Conservation (phyloP, 2,888 invertebrate species). For the Schizotus pectinicornis region DNA sequence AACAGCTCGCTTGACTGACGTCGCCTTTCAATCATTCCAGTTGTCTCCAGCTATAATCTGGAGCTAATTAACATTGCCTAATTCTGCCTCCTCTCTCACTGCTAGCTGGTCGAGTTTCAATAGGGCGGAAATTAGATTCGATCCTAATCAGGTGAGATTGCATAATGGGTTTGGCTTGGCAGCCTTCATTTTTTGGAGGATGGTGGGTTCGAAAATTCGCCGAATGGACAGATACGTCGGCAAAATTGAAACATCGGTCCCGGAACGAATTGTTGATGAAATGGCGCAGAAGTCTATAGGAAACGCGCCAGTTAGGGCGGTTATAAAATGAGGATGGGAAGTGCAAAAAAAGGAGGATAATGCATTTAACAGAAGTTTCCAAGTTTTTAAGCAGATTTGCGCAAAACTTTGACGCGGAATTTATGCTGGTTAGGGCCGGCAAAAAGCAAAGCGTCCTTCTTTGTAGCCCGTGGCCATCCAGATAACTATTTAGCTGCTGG, state of each 20-base stretch:
- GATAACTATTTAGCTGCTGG: slow-evolving; percentile 10
- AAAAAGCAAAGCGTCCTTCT: slow-evolving; percentile 13
- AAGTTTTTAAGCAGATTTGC: slow-evolving; percentile 22
- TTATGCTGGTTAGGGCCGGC: slow-evolving; percentile 16
- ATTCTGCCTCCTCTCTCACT: too few relatives aligned
- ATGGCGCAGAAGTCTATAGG: slow-evolving; percentile 11
- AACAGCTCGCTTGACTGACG: too few relatives aligned
- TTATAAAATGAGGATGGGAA: slow-evolving; percentile 19
- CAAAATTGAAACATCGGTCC: slow-evolving; percentile 19
- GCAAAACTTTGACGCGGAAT: slow-evolving; percentile 19
- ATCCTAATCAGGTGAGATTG: too few relatives aligned
- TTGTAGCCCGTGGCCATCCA: neutral
- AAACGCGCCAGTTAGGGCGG: slow-evolving; percentile 17
- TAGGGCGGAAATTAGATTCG: too few relatives aligned
- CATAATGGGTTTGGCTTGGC: too few relatives aligned
- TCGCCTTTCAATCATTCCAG: too few relatives aligned
- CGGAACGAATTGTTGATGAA: slow-evolving; percentile 21
- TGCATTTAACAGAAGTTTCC: slow-evolving; percentile 22
- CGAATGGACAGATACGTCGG: slow-evolving; percentile 11
- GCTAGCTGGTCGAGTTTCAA: too few relatives aligned
- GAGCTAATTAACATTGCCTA: too few relatives aligned
- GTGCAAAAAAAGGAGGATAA: slow-evolving; percentile 20
- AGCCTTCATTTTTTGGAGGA: too few relatives aligned
- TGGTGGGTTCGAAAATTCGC: neutral
- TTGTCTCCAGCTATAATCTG: too few relatives aligned